Evolutionary conservation across 2,113 vertebrate genomes (phyloP).

Genomic region (Phainopepla nitens): DNA sequence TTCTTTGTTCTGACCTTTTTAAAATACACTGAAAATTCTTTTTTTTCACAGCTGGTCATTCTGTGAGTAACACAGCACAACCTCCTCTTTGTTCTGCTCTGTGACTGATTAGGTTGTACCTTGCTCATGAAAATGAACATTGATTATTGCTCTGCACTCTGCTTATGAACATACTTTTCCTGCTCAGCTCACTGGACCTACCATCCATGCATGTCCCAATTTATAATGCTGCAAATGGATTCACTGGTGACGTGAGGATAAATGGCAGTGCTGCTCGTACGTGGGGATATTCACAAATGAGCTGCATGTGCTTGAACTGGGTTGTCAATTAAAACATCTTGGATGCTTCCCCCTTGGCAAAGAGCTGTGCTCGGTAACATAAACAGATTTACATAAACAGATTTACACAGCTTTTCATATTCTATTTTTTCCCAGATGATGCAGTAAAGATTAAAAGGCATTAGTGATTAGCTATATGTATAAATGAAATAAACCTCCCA

Average conservation of each 20-base stretch:
- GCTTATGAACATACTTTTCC: neutral
- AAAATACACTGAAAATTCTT: neutral
- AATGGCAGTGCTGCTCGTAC: neutral
- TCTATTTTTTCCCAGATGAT: slow-evolving; percentile 37
- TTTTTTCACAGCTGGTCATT: neutral
- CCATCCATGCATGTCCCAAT: fast-evolving
- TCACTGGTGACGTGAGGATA: neutral
- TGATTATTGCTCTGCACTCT: neutral
- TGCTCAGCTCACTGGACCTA: neutral
- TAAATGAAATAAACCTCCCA: slow-evolving; percentile 27
- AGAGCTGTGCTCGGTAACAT: neutral
- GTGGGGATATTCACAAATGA: neutral
- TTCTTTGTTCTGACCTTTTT: neutral
- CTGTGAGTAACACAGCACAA: neutral
- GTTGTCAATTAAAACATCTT: slow-evolving; percentile 3
- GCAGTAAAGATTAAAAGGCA: slow-evolving; percentile 43
- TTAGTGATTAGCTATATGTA: neutral
- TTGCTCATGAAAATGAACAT: neutral
- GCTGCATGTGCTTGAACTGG: neutral
- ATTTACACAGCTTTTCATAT: slow-evolving; percentile 44
- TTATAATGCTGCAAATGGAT: neutral
- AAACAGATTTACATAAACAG: slow-evolving; percentile 63
- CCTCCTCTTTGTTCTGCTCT: neutral
- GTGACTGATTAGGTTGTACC: neutral
- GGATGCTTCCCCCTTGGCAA: slow-evolving; percentile 5